These are phyloP conservation scores for Clarias batrachus DNA, from an alignment of 2,113 vertebrate genomes.

Conservation along the genomic window DNA sequence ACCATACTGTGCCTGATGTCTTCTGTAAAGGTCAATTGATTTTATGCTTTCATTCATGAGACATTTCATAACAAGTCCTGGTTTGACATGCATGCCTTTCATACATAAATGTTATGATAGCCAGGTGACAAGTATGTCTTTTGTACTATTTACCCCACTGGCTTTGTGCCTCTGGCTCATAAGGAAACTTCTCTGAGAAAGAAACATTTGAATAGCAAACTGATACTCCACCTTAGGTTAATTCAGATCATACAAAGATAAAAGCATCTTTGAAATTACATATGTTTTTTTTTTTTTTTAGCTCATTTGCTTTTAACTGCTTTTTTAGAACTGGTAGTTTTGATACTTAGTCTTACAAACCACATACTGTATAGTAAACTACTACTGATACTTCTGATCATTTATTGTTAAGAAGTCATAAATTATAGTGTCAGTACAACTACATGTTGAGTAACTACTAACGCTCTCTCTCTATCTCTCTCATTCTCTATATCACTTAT, in stretches of 20 bases:
- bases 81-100: no score
- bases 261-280: background rate
- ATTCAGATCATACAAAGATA: background rate
- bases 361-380: background rate
- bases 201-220: constrained; percentile 3
- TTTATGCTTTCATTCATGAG: no score
- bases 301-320: background rate
- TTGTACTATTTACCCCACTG: background rate
- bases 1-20: no score
- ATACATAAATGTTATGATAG: background rate
- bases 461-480: no score
- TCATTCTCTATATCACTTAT: no score
- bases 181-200: background rate
- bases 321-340: background rate
- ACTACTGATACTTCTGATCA: background rate
- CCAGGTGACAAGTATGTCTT: background rate
- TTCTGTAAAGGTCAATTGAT: no score
- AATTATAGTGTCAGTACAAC: background rate
- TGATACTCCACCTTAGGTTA: background rate
- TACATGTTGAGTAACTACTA: background rate
- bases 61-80: no score
- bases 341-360: background rate
- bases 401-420: background rate
- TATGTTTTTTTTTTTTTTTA: background rate
- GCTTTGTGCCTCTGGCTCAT: background rate